A percentile compares a stretch with the other conserved stretches of the same genome.
These are phyloP conservation scores for Drosophila nr. fundita DNA, from an alignment of 2,888 invertebrate species.

Conservation along the genomic window DNA sequence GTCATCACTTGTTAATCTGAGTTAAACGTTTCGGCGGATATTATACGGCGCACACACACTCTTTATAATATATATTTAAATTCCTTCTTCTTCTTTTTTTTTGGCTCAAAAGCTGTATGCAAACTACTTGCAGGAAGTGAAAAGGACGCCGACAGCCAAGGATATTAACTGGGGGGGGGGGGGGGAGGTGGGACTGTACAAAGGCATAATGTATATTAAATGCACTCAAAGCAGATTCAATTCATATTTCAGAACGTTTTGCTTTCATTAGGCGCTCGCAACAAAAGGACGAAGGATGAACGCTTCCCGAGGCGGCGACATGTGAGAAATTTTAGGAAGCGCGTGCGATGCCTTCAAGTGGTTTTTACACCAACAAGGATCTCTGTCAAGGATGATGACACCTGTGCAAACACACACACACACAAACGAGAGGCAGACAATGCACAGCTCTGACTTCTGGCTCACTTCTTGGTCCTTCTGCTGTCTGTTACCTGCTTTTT, in stretches of 20 bases:
- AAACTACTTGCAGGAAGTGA: slow-evolving; percentile 42
- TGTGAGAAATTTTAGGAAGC: slow-evolving; percentile 59
- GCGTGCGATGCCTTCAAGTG: slow-evolving; percentile 70
- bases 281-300: slow-evolving; percentile 47
- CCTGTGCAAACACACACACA: slow-evolving; percentile 66
- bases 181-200: slow-evolving; percentile 14
- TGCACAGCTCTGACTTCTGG: slow-evolving; percentile 20
- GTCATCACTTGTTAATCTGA: slow-evolving; percentile 76
- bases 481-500: slow-evolving; percentile 37
- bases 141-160: slow-evolving; percentile 43
- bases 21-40: slow-evolving; percentile 77
- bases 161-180: slow-evolving; percentile 52
- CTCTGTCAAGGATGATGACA: slow-evolving; percentile 63
- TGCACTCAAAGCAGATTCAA: slow-evolving; percentile 76
- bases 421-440: slow-evolving; percentile 27
- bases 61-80: neutral
- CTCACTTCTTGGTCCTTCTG: slow-evolving; percentile 40
- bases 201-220: slow-evolving; percentile 78
- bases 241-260: slow-evolving; percentile 76
- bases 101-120: slow-evolving; percentile 50
- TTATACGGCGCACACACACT: slow-evolving; percentile 42
- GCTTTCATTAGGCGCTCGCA: slow-evolving; percentile 66
- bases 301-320: slow-evolving; percentile 48
- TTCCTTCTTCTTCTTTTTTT: slow-evolving; percentile 19
- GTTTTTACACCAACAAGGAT: slow-evolving; percentile 40